A percentile compares a stretch with the other conserved stretches of the same genome.
These are phyloP conservation scores for Colostygia pectinataria DNA, from an alignment of 2,888 invertebrate species.

Conservation along the genomic window DNA sequence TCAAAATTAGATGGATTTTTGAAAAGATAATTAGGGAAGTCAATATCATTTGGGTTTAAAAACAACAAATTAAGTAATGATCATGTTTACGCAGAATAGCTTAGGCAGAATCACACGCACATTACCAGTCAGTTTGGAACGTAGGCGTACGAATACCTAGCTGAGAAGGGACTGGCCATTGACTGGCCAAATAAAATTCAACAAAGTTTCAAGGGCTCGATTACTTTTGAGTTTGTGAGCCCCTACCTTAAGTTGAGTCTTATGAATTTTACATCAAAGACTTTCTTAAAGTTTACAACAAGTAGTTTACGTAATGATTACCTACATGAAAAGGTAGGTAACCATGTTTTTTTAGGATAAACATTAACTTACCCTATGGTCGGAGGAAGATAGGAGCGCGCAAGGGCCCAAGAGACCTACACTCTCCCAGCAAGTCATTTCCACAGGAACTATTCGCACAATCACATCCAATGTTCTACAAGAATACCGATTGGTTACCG, in stretches of 20 bases:
- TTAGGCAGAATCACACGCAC: not conserved
- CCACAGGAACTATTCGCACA: conserved; percentile 46
- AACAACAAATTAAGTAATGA: conserved; percentile 32
- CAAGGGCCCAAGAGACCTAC: conserved; percentile 80
- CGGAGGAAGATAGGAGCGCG: conserved; percentile 76
- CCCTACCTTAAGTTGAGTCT: too few species aligned
- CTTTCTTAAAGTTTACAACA: conserved; percentile 25
- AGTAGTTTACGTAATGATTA: conserved; percentile 22
- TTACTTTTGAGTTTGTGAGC: conserved; percentile 23
- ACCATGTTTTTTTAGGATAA: not conserved
- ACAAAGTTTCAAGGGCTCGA: conserved; percentile 34
- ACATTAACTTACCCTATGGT: conserved; percentile 73
- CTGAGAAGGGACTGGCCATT: conserved; percentile 23
- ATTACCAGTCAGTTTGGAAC: not conserved
- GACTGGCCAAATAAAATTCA: conserved; percentile 43
- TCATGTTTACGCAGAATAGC: conserved; percentile 34
- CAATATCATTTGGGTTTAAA: conserved; percentile 24
- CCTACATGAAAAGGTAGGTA: conserved; percentile 13
- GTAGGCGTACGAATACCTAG: too few species aligned
- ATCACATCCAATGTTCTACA: conserved; percentile 42
- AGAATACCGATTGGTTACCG: conserved; percentile 55
- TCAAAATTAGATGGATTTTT: conserved; percentile 15
- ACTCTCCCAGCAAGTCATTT: conserved; percentile 82
- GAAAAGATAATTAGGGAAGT: conserved; percentile 18
- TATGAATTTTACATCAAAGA: conserved; percentile 35